Evolutionary conservation across 92 coral and sea anemone genomes (phyloP).

Genomic region (Galaxea fascicularis): DNA sequence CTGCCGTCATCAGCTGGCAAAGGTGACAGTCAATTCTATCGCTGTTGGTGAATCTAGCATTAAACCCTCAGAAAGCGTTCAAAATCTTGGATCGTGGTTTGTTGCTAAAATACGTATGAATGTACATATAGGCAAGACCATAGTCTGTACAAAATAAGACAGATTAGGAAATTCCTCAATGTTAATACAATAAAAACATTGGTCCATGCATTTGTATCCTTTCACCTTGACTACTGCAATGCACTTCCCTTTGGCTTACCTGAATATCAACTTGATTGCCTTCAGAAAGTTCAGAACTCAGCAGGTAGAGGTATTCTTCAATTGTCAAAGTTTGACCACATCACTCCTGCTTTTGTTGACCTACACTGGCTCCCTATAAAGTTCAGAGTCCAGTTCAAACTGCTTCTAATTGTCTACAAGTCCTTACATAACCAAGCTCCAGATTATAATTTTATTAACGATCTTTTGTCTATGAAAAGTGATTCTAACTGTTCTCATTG

Average conservation of each 20-base stretch:
- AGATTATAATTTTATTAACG: neutral
- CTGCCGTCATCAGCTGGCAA: slow-evolving; percentile 42
- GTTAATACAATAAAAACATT: slow-evolving; percentile 42
- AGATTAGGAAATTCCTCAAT: slow-evolving; percentile 60
- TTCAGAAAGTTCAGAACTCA: too few relatives aligned
- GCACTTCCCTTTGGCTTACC: slow-evolving; percentile 49
- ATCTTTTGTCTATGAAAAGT: neutral
- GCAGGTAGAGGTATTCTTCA: slow-evolving; percentile 46
- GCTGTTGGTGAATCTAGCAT: slow-evolving; percentile 35
- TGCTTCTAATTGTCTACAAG: slow-evolving; percentile 5
- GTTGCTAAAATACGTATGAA: slow-evolving; percentile 52
- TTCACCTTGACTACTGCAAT: slow-evolving; percentile 62
- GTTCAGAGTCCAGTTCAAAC: slow-evolving; percentile 33
- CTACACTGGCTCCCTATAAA: slow-evolving; percentile 61
- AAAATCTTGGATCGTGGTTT: slow-evolving; percentile 69
- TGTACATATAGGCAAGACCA: slow-evolving; percentile 47
- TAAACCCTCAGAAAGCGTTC: slow-evolving; percentile 34
- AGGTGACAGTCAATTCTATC: slow-evolving; percentile 28
- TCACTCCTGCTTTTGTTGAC: too few relatives aligned
- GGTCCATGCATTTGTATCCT: slow-evolving; percentile 57
- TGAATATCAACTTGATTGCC: too few relatives aligned
- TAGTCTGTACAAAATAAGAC: slow-evolving; percentile 56
- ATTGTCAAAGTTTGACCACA: slow-evolving; percentile 57
- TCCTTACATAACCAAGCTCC: neutral
- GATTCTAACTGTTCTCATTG: neutral